A percentile compares a stretch with the other conserved stretches of the same genome.
phyloP scores from a whole-genome alignment of 2,888 invertebrate genomes.

The Mesodorylaimus sp. region DNA sequence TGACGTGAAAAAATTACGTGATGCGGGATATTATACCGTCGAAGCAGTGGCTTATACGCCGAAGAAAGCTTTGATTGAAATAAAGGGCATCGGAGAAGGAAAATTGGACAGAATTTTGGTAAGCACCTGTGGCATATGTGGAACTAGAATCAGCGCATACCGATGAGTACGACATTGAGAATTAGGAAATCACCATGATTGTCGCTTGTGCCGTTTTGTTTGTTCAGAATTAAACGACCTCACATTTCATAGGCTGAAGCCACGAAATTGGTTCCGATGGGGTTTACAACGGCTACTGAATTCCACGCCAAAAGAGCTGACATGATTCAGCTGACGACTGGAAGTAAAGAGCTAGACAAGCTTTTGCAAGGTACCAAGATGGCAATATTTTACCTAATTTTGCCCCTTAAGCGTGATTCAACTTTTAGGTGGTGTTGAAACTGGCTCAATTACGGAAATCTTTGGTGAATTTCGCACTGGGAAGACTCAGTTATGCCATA shows the following conservation, averaged over 20 bases:
- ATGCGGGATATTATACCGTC: slow-evolving; percentile 80
- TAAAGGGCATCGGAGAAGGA: slow-evolving; percentile 71
- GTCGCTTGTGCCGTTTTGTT: background rate
- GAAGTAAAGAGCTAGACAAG: slow-evolving; percentile 78
- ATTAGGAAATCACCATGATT: background rate
- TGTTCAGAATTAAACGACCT: background rate
- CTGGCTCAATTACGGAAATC: slow-evolving; percentile 91
- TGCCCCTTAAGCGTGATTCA: background rate
- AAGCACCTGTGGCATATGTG: slow-evolving; percentile 16
- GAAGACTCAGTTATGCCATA: slow-evolving; percentile 90
- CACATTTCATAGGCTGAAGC: slow-evolving; percentile 47
- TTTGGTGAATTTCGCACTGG: slow-evolving; percentile 96
- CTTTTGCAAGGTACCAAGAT: slow-evolving; percentile 48
- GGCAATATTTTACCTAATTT: background rate
- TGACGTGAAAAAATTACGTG: slow-evolving; percentile 79
- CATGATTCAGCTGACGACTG: slow-evolving; percentile 80
- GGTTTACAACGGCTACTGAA: slow-evolving; percentile 90
- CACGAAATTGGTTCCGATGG: slow-evolving; percentile 81
- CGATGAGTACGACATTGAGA: background rate
- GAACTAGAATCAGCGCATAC: background rate
- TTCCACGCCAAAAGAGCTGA: slow-evolving; percentile 86
- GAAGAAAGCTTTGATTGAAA: slow-evolving; percentile 60
- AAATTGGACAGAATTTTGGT: slow-evolving; percentile 82
- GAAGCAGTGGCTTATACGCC: slow-evolving; percentile 87
- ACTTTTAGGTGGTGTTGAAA: slow-evolving; percentile 63